Conservation (phyloP, 2,113 vertebrate genomes). For the Raja brachyura region DNA sequence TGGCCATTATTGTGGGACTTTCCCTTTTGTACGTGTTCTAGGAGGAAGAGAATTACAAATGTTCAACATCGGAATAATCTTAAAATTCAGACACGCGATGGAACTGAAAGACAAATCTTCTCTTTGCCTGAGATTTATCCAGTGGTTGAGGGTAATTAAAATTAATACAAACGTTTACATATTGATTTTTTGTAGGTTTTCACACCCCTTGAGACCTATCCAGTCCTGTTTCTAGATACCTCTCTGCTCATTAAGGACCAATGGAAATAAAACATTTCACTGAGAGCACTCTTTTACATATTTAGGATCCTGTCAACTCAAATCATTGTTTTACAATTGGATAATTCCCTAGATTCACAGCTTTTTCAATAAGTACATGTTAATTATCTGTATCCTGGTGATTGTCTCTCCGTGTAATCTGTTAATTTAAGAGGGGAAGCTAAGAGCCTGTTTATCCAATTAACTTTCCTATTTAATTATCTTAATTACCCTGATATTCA, state of each 20-base stretch:
- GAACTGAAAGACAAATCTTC: background rate
- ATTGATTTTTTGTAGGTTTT: background rate
- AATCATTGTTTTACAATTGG: constrained; percentile 75
- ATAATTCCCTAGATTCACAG: constrained; percentile 66
- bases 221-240: constrained; percentile 10
- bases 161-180: background rate
- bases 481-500: constrained; percentile 74
- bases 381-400: constrained; percentile 82
- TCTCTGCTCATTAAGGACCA: constrained; percentile 37
- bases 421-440: constrained; percentile 96
- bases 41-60: background rate
- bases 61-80: background rate
- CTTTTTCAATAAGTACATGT: constrained; percentile 61
- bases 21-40: background rate
- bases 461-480: constrained; percentile 97
- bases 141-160: constrained; percentile 2
- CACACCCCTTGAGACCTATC: constrained; percentile 36
- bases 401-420: constrained; percentile 87
- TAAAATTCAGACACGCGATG: background rate
- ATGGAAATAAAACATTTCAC: constrained; percentile 40
- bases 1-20: background rate
- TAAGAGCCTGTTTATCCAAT: constrained; percentile 94
- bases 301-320: constrained; percentile 58
- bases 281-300: constrained; percentile 43
- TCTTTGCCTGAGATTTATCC: background rate